Evolutionary conservation across 2,888 invertebrate genomes (phyloP).

Genomic region (Nycteola revayana): DNA sequence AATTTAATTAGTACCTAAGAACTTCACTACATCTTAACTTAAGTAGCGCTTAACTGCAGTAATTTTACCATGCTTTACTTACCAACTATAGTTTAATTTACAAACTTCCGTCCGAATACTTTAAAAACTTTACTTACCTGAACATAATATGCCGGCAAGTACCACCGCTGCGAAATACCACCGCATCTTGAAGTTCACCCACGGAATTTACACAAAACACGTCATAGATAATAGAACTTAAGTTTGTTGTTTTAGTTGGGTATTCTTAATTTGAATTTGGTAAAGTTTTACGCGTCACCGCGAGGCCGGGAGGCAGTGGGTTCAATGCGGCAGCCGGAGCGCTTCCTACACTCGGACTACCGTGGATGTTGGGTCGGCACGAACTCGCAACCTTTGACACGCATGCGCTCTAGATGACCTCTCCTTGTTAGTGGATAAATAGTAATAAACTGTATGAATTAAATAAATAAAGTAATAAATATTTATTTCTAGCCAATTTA

Average conservation of each 20-base stretch:
- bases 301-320: slow-evolving; percentile 21
- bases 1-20: too few relatives aligned
- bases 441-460: too few relatives aligned
- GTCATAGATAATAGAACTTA: slow-evolving; percentile 39
- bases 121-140: slow-evolving; percentile 42
- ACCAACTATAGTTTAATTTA: too few relatives aligned
- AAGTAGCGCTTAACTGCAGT: too few relatives aligned
- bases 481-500: too few relatives aligned
- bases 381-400: slow-evolving; percentile 52
- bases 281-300: slow-evolving; percentile 56
- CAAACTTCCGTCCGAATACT: background rate
- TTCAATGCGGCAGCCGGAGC: slow-evolving; percentile 44
- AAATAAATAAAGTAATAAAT: too few relatives aligned
- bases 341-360: slow-evolving; percentile 50
- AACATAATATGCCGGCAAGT: slow-evolving; percentile 45
- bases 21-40: too few relatives aligned
- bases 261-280: slow-evolving; percentile 9
- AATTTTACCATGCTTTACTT: too few relatives aligned
- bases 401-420: slow-evolving; percentile 54
- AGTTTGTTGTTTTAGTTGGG: slow-evolving; percentile 18
- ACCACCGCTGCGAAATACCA: slow-evolving; percentile 50
- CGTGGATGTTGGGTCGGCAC: slow-evolving; percentile 38
- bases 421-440: slow-evolving; percentile 1
- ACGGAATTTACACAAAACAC: slow-evolving; percentile 49
- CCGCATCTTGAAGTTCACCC: slow-evolving; percentile 53